phyloP scores from a whole-genome alignment of 2,888 invertebrate species.

The Trilocha varians region DNA sequence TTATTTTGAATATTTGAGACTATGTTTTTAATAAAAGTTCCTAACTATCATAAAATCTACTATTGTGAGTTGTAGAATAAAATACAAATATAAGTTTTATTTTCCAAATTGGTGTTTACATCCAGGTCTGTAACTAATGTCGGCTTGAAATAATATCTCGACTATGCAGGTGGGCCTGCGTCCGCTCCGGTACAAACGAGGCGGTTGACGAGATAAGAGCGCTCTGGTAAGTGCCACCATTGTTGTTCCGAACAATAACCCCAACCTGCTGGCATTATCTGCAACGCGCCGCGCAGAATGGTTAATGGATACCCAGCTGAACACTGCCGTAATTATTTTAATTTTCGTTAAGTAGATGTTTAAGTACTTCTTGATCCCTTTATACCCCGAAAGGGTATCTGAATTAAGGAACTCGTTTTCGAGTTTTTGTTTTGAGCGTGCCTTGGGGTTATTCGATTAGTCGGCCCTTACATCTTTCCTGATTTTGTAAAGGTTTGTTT shows the following conservation, averaged over 20 bases:
- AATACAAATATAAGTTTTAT: no score
- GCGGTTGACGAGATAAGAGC: conserved; percentile 55
- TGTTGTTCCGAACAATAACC: conserved; percentile 56
- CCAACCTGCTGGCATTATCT: conserved; percentile 46
- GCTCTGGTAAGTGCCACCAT: conserved; percentile 45
- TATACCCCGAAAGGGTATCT: conserved; percentile 30
- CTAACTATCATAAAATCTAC: no score
- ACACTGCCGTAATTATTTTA: conserved; percentile 54
- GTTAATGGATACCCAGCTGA: conserved; percentile 48
- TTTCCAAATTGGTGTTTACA: neutral
- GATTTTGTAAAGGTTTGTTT: conserved; percentile 5
- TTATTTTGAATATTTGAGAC: no score
- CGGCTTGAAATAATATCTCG: conserved; percentile 31
- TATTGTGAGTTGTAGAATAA: no score
- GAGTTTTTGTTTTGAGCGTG: conserved; percentile 16
- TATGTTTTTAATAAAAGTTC: no score
- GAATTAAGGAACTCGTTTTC: conserved; percentile 29
- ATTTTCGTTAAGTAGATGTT: conserved; percentile 45
- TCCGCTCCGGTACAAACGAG: conserved; percentile 44
- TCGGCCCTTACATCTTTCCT: conserved; percentile 5
- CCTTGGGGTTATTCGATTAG: conserved; percentile 16
- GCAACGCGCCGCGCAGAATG: conserved; percentile 35
- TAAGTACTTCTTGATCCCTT: conserved; percentile 44
- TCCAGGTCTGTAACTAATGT: conserved; percentile 16
- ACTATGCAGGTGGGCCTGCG: conserved; percentile 39